Base-by-base conservation (phyloP, 2,888 invertebrate genomes). In the Rugalucina vietnamica region DNA sequence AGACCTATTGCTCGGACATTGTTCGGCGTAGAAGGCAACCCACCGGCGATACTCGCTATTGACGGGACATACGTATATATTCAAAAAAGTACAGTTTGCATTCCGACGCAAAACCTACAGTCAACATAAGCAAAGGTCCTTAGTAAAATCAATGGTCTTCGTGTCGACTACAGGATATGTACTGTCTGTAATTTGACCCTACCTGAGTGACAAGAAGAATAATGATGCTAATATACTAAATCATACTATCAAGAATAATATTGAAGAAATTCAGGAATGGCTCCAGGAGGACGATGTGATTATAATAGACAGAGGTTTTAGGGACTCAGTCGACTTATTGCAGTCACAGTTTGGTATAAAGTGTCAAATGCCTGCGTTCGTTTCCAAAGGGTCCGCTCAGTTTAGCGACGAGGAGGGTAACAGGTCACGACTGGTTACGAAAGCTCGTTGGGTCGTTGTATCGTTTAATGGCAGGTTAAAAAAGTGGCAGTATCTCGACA, bases 11-110 rank as follows among this genome's bases (percentile, higher is more conserved):
- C 87, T 12, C 57, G 81, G 57, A 37, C 79, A 12, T 49, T 87
- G 27, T 75, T 88, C 24, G 73, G 50, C 14, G 65, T 8, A 29
- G 50, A 50, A 39, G 49, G 82, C 1, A 21, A 54, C n/a, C 1
- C 65, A 14, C 71, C 34, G 36, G 60, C 73, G 24, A 87, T 84
- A 27, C 39, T 88, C 10, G 85, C 82, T 10, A 21, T 86, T 12
- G 87, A 86, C 71, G 85, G 85, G 3, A 89, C 86, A n/a, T 89
- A 85, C 34, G 82, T 82, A 18, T 88, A 81, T 49, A 85, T 86
- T 21, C n/a, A 86, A 5, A 86, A 88, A 24, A 77, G 75, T 24
- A 74, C 75, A 86, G 27, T 85, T 83, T 49, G 1, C 27, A 1
- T 88, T 86, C 49, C 82, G 83, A 71, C 27, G 86, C 24, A 57